Conservation (phyloP, 2,888 invertebrate genomes). For the Acrobasis repandana region DNA sequence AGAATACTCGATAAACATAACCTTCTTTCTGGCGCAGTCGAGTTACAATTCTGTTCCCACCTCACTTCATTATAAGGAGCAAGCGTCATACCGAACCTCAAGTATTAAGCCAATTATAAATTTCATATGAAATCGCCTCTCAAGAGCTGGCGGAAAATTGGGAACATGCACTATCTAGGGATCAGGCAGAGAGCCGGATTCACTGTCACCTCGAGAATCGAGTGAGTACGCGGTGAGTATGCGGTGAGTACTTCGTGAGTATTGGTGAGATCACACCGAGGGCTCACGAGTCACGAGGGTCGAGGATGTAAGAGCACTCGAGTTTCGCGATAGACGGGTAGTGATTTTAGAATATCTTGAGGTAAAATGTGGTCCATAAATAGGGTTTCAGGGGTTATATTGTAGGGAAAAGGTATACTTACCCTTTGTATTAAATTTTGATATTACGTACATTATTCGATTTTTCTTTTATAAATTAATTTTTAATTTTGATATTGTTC, state of each 20-base stretch:
- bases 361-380: constrained; percentile 15
- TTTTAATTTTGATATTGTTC: no score
- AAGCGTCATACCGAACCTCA: no score
- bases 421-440: no score
- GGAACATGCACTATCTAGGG: constrained; percentile 58
- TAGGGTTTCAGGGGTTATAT: background rate
- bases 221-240: constrained; percentile 27
- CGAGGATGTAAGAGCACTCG: constrained; percentile 24
- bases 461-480: no score
- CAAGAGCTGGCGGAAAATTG: constrained; percentile 36
- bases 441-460: no score
- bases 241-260: constrained; percentile 4
- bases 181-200: constrained; percentile 38
- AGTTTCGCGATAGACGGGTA: constrained; percentile 24
- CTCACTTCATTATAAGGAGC: no score
- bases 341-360: constrained; percentile 31
- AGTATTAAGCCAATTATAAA: constrained; percentile 1
- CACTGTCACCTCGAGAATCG: constrained; percentile 31
- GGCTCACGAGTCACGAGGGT: constrained; percentile 10
- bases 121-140: background rate
- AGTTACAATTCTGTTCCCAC: no score
- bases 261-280: constrained; percentile 4
- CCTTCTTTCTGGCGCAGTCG: no score
- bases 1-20: no score
- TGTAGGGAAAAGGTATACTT: no score